Base-by-base conservation (phyloP, 2,797 vertebrate genomes). In the Gila robusta region DNA sequence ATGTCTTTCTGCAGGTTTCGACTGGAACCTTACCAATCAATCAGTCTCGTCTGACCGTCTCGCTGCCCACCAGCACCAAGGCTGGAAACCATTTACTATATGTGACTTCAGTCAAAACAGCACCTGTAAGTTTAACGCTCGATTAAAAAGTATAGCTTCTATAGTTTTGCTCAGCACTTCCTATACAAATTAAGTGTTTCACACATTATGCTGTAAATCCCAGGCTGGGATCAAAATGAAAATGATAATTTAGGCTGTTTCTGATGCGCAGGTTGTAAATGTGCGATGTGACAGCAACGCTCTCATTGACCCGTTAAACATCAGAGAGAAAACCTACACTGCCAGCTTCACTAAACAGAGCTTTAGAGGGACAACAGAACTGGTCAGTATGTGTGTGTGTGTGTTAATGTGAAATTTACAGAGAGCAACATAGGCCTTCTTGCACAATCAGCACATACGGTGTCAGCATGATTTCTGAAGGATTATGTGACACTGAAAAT, bases 41-140 rank as follows among this genome's bases (percentile, higher is more conserved):
- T 88, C 92, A 91, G 90, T 94, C 92, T 16, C 92, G 88, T 62
- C 83, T 97, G 64, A 92, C 86, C 21, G 94, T 97, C 44, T 89
- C 44, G 66, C 84, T 97, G 78, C 97, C 96, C 79, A 92, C 93
- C 23, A 8, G 86, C 19, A 96, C 95, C 6, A 93, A 88, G 79
- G 92, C 83, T 70, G 91, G 92, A 76, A 97, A 96, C 79, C 95
- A 93, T 11, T 87, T 97, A 70, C 91, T 97, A 86, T 97, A 97
- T 79, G 21, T 96, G 71, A 96, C 95, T 9, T 92, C 89, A 39
- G 89, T 97, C n/a, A 88, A 92, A 41, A 92, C 92, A 9, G 90
- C 92, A 72, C 88, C 89, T 73, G 92, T 93, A 81, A 92, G 90
- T 64, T 32, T 44, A 23, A 56, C 2, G 2, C 26, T 79, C 32